Base-by-base conservation (phyloP, 2,113 vertebrate species). In the Indicator indicator region DNA sequence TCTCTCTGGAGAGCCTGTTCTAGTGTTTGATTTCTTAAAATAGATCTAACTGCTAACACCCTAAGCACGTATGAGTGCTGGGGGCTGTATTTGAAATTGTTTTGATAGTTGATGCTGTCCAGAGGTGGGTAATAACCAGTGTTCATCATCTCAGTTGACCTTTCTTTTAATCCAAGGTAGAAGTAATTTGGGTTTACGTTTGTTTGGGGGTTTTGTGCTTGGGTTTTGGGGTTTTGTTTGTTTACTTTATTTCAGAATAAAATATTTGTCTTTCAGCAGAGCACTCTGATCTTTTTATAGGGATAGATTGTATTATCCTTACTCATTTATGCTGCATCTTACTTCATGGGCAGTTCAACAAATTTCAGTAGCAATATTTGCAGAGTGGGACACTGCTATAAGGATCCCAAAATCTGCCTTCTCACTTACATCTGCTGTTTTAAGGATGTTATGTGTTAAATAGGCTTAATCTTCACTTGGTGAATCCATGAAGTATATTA, bases 401-500 rank as follows among this genome's bases (percentile, higher is more conserved):
- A 82, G 23, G 17, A 65, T 2, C 75, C 24, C 11, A 75, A 81
- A 93, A 75, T 64, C 40, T 15, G 3, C 5, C 59, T 5, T 68
- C 48, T 73, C 38, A 83, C 82, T 71, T 87, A 30, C 76, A 21
- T 44, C 73, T 52, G 68, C 5, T 73, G 79, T 59, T 74, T 36
- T n/a, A 69, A 60, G 68, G 52, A 63, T 67, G 9, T 67, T 69
- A n/a, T 16, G 4, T 50, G 28, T 95, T 95, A 70, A 90, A 93
- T 91, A 32, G 12, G 9, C 16, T 59, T 95, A 44, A 56, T 64
- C 69, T 50, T 77, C 27, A 16, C 78, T 87, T 67, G 11, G 11
- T 76, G 74, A 88, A 64, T 91, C 72, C 55, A 36, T 87, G 58
- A 93, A 76, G 20, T 71, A n/a, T 50, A 33, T 86, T 88, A 16